These are phyloP conservation scores for Cephus cinctus DNA, from an alignment of 1,140 invertebrate genomes.

Conservation along the genomic window DNA sequence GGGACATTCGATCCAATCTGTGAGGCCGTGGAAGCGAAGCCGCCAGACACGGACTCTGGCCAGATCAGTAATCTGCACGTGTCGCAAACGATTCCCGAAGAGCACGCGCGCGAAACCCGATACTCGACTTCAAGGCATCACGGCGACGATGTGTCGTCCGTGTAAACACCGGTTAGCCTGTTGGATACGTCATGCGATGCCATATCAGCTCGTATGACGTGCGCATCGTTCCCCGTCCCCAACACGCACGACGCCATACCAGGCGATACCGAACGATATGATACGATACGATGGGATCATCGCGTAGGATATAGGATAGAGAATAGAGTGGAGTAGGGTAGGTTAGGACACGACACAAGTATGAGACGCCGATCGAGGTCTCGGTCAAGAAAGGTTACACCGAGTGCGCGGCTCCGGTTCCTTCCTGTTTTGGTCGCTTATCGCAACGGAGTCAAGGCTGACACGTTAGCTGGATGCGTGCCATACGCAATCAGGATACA, in stretches of 20 bases:
- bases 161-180: constrained; percentile 23
- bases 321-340: no score
- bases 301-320: no score
- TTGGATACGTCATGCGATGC: no score
- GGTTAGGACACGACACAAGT: no score
- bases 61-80: constrained; percentile 31
- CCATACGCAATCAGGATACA: no score
- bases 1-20: constrained; percentile 28
- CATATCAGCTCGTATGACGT: constrained; percentile 3
- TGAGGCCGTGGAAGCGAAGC: constrained; percentile 17
- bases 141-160: constrained; percentile 22
- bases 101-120: constrained; percentile 37
- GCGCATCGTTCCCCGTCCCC: no score
- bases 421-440: constrained; percentile 24
- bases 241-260: no score
- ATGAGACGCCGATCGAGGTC: constrained; percentile 14
- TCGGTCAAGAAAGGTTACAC: constrained; percentile 21
- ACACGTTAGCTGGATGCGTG: constrained; percentile 20
- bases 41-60: constrained; percentile 9
- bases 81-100: constrained; percentile 28
- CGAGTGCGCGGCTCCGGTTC: constrained; percentile 6
- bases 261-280: no score
- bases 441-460: constrained; percentile 19
- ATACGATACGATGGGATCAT: no score
- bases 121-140: constrained; percentile 15